Percentiles rank a stretch among this genome's conserved stretches.
phyloP scores from a whole-genome alignment of 92 coral and sea anemone species.

The Epizoanthus rinbou region DNA sequence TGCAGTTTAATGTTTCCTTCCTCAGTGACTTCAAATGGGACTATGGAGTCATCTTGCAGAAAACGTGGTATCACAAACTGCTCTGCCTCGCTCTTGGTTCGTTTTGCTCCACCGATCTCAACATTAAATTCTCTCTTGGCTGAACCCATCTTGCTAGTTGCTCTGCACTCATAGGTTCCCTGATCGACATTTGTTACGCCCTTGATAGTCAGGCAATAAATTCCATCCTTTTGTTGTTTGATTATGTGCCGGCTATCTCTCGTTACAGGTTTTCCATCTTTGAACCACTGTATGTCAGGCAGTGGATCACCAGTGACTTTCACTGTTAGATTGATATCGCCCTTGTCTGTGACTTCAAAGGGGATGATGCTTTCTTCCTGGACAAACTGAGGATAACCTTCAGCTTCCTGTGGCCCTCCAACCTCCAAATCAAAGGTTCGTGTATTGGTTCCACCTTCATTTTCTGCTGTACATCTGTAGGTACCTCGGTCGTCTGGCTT shows the following conservation, averaged over 20 bases:
- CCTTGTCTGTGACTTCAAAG: slow-evolving; percentile 65
- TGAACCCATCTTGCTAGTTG: slow-evolving; percentile 50
- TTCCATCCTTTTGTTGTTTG: slow-evolving; percentile 50
- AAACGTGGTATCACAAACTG: slow-evolving; percentile 55
- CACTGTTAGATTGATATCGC: slow-evolving; percentile 62
- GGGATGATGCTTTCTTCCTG: slow-evolving; percentile 72
- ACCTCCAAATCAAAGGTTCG: slow-evolving; percentile 59
- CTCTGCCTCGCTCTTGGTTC: slow-evolving; percentile 27
- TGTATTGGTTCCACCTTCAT: slow-evolving; percentile 53
- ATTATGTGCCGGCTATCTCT: slow-evolving; percentile 35
- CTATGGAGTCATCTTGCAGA: slow-evolving; percentile 54
- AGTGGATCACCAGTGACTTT: slow-evolving; percentile 68
- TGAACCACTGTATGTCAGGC: slow-evolving; percentile 78
- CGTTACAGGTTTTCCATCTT: slow-evolving; percentile 68
- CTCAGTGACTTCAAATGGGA: slow-evolving; percentile 73
- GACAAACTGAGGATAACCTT: slow-evolving; percentile 58
- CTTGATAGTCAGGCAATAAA: slow-evolving; percentile 69
- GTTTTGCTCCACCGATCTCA: slow-evolving; percentile 63
- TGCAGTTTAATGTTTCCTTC: slow-evolving; percentile 72
- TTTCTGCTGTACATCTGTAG: slow-evolving; percentile 59
- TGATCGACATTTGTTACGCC: slow-evolving; percentile 68
- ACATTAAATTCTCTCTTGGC: slow-evolving; percentile 74
- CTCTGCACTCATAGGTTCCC: slow-evolving; percentile 58
- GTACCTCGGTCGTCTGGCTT: slow-evolving; percentile 70
- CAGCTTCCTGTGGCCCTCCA: slow-evolving; percentile 33